These are phyloP conservation scores for Tychaedon coryphoeus DNA, from an alignment of 2,113 vertebrate species.

Conservation along the genomic window DNA sequence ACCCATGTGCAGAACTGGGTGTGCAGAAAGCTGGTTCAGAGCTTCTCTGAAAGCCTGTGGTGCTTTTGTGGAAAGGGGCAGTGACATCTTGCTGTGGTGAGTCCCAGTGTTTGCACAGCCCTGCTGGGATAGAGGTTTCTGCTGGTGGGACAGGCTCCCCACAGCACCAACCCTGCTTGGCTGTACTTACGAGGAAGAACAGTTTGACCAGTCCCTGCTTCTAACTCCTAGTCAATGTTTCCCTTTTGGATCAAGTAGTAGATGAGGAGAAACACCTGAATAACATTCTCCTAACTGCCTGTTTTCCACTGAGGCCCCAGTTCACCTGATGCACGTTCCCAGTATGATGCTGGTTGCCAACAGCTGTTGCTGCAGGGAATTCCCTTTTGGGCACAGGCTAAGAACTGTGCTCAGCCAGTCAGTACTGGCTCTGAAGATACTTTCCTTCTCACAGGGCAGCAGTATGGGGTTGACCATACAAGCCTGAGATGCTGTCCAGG, in stretches of 20 bases:
- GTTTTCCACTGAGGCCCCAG: not conserved
- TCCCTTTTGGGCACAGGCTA: not conserved
- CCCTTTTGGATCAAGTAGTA: not conserved
- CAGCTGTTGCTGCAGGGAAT: not conserved
- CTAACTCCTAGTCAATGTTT: not conserved
- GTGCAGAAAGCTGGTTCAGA: not conserved
- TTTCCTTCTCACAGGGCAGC: not conserved
- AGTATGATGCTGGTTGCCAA: rapidly evolving
- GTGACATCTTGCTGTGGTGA: not conserved
- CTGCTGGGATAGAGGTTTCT: not conserved
- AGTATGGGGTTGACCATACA: not conserved
- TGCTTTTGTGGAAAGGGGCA: rapidly evolving
- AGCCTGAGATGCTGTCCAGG: not conserved
- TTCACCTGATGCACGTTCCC: not conserved
- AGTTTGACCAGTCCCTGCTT: not conserved
- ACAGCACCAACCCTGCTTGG: not conserved
- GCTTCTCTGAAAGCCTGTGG: not conserved
- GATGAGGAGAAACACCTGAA: not conserved
- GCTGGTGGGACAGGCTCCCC: not conserved
- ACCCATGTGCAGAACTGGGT: not conserved
- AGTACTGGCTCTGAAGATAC: not conserved
- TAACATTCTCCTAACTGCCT: not conserved
- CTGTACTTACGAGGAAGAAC: not conserved
- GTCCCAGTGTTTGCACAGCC: not conserved
- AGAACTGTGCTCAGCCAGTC: not conserved